Percentiles rank a stretch among this genome's conserved stretches.
Evolutionary conservation across 2,888 invertebrate species (phyloP).

Genomic region (Drosophila ochracea): DNA sequence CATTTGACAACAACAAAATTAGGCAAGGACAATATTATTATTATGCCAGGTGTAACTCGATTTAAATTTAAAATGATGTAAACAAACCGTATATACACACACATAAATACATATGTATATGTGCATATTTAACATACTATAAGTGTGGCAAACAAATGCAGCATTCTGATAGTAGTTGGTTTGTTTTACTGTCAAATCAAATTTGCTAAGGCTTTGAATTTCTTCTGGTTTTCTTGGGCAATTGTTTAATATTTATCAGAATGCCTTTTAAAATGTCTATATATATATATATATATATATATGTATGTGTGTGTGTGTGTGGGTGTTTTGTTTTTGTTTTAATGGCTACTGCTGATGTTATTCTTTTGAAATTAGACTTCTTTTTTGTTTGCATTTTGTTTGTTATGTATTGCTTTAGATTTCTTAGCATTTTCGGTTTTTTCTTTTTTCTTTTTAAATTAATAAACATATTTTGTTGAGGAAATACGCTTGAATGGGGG

Average conservation of each 20-base stretch:
- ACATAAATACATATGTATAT: conserved; percentile 2
- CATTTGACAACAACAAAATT: conserved; percentile 54
- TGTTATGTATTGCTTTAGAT: conserved; percentile 25
- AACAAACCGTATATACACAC: neutral
- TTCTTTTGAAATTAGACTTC: conserved; percentile 24
- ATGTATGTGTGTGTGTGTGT: neutral
- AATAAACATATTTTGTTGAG: conserved; percentile 46
- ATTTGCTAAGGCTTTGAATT: conserved; percentile 33
- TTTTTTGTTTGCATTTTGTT: conserved; percentile 25
- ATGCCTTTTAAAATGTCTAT: conserved; percentile 13
- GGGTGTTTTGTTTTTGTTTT: conserved; percentile 20
- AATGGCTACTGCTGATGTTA: conserved; percentile 37
- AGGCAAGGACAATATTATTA: conserved; percentile 21
- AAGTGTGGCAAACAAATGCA: conserved; percentile 41
- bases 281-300: neutral
- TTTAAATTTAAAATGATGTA: conserved; percentile 6
- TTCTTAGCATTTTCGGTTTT: conserved; percentile 15
- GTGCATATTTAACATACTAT: neutral
- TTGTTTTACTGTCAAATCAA: conserved; percentile 28
- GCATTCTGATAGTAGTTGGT: conserved; percentile 11
- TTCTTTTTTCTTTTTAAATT: conserved; percentile 23
- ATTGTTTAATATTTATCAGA: conserved; percentile 21
- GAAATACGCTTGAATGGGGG: conserved; percentile 33
- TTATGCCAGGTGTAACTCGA: conserved; percentile 14
- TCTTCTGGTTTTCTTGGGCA: neutral